Evolutionary conservation across 1,140 invertebrate species (phyloP).

Genomic region (Drosophila albomicans): DNA sequence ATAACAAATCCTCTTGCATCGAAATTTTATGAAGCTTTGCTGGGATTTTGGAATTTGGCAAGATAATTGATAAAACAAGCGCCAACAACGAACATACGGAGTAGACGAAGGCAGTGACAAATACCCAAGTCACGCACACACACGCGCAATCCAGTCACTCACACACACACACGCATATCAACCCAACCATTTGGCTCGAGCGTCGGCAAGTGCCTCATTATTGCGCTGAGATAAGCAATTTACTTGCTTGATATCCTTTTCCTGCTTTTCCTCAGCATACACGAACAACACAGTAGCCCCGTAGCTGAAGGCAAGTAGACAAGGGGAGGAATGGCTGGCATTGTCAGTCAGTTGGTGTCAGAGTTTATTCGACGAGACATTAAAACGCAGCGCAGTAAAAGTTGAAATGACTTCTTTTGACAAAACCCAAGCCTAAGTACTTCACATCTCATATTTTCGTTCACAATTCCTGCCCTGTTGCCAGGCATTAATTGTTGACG

Average conservation of each 20-base stretch:
- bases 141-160: slow-evolving; percentile 13
- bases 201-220: slow-evolving; percentile 58
- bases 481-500: slow-evolving; percentile 53
- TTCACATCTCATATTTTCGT: slow-evolving; percentile 32
- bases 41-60: slow-evolving; percentile 43
- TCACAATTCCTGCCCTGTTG: slow-evolving; percentile 29
- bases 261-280: slow-evolving; percentile 45
- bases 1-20: slow-evolving; percentile 39
- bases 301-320: neutral
- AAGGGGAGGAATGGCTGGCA: slow-evolving; percentile 2
- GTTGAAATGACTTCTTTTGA: slow-evolving; percentile 62
- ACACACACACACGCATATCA: slow-evolving; percentile 29
- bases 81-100: slow-evolving; percentile 17
- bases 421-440: slow-evolving; percentile 8
- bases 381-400: slow-evolving; percentile 51
- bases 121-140: slow-evolving; percentile 39
- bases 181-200: slow-evolving; percentile 12
- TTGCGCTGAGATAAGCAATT: slow-evolving; percentile 75
- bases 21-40: slow-evolving; percentile 36
- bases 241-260: slow-evolving; percentile 74
- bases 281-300: slow-evolving; percentile 1
- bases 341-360: slow-evolving; percentile 42
- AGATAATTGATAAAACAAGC: slow-evolving; percentile 70
- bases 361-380: slow-evolving; percentile 56
- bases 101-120: slow-evolving; percentile 23